These are phyloP conservation scores for Pteruthius melanotis DNA, from an alignment of 2,113 vertebrate genomes.

Conservation along the genomic window DNA sequence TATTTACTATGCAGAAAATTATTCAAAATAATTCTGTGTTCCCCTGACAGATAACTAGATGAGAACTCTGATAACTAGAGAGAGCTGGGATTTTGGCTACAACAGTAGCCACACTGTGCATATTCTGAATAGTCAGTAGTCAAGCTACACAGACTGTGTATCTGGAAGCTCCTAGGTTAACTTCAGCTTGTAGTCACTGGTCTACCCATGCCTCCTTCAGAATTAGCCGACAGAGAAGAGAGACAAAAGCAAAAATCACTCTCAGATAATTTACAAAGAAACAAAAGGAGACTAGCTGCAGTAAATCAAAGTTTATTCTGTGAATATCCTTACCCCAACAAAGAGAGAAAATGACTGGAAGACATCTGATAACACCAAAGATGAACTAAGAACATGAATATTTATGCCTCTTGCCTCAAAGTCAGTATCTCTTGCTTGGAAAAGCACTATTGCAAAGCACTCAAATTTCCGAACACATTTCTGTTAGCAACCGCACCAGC, in stretches of 20 bases:
- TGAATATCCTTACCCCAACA: background rate
- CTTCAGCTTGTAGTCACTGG: background rate
- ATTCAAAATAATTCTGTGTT: background rate
- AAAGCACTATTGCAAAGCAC: background rate
- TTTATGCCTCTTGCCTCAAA: background rate
- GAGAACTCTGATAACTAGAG: background rate
- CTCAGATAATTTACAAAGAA: background rate
- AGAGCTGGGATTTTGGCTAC: background rate
- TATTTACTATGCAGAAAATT: background rate
- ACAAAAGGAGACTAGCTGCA: background rate
- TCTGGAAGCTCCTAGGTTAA: background rate
- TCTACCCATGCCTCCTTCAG: background rate
- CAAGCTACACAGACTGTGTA: fast-evolving
- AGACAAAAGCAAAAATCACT: background rate
- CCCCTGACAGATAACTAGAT: background rate
- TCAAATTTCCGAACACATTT: background rate
- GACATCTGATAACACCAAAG: background rate
- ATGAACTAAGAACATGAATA: background rate
- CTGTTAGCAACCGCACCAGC: background rate
- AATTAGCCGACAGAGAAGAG: background rate
- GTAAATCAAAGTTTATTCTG: background rate
- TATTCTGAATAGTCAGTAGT: background rate
- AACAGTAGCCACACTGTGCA: background rate
- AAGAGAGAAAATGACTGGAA: background rate
- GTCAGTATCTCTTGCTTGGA: background rate